These are phyloP conservation scores for Hypomecis punctinalis DNA, from an alignment of 2,888 invertebrate species.

Conservation along the genomic window DNA sequence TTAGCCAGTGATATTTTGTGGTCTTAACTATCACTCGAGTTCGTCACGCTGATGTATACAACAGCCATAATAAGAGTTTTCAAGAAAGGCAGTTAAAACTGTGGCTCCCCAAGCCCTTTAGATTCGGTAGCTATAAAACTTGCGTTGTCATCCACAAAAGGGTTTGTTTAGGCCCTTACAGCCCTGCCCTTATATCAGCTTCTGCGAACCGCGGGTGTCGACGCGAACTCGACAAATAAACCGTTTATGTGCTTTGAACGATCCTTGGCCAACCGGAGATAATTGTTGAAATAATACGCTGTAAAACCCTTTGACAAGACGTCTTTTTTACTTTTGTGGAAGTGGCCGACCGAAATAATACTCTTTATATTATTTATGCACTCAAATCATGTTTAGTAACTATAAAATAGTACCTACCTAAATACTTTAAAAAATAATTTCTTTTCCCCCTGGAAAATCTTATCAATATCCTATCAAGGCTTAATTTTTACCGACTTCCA, in stretches of 20 bases:
- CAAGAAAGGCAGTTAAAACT: slow-evolving; percentile 56
- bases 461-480: too few species aligned
- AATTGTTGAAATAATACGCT: slow-evolving; percentile 44
- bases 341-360: too few species aligned
- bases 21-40: slow-evolving; percentile 31
- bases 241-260: slow-evolving; percentile 44
- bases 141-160: slow-evolving; percentile 58
- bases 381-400: too few species aligned
- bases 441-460: too few species aligned
- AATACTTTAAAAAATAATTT: background rate
- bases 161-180: slow-evolving; percentile 56
- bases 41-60: slow-evolving; percentile 47
- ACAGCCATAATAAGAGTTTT: slow-evolving; percentile 52
- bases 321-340: slow-evolving; percentile 3
- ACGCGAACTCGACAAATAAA: slow-evolving; percentile 49
- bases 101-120: slow-evolving; percentile 56
- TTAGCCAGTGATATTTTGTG: background rate
- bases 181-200: slow-evolving; percentile 43
- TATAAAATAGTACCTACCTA: background rate
- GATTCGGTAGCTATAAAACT: slow-evolving; percentile 77
- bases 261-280: slow-evolving; percentile 48
- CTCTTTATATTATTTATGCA: too few species aligned
- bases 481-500: too few species aligned
- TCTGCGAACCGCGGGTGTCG: slow-evolving; percentile 55
- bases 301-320: slow-evolving; percentile 5